Evolutionary conservation across 2,113 vertebrate genomes (phyloP).

Genomic region (Rallus limicola): DNA sequence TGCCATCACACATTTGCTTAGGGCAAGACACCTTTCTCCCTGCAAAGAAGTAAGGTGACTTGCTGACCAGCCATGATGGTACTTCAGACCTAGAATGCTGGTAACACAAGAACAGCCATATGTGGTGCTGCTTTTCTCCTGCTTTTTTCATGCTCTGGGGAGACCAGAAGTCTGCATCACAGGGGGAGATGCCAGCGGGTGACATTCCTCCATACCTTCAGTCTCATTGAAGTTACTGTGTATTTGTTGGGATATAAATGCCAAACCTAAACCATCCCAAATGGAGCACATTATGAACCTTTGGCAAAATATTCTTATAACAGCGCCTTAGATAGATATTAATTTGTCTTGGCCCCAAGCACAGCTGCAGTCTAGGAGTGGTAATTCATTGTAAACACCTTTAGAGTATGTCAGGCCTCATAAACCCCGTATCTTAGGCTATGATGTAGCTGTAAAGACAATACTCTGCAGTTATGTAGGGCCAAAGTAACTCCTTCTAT

Average conservation of each 20-base stretch:
- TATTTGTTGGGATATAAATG: background rate
- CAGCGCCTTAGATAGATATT: background rate
- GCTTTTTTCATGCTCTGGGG: background rate
- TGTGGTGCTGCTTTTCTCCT: background rate
- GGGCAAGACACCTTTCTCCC: background rate
- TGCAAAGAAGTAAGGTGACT: background rate
- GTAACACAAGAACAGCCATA: background rate
- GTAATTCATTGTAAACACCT: background rate
- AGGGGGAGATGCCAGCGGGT: rapidly evolving
- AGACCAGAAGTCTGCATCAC: background rate
- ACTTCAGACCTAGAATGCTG: background rate
- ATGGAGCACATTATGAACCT: background rate
- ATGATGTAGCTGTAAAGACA: background rate
- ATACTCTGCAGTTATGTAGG: background rate
- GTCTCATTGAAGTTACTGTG: background rate
- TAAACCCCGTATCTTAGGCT: background rate
- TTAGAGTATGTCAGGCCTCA: background rate
- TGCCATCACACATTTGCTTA: background rate
- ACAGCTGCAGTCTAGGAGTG: background rate
- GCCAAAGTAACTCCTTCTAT: background rate
- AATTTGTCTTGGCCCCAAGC: background rate
- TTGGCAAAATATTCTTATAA: background rate
- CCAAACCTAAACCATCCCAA: background rate
- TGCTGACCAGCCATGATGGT: background rate
- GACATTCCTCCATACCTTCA: background rate